Percentiles rank a stretch among this genome's conserved stretches.
phyloP scores from a whole-genome alignment of 2,113 vertebrate species.

The Anas platyrhynchos region DNA sequence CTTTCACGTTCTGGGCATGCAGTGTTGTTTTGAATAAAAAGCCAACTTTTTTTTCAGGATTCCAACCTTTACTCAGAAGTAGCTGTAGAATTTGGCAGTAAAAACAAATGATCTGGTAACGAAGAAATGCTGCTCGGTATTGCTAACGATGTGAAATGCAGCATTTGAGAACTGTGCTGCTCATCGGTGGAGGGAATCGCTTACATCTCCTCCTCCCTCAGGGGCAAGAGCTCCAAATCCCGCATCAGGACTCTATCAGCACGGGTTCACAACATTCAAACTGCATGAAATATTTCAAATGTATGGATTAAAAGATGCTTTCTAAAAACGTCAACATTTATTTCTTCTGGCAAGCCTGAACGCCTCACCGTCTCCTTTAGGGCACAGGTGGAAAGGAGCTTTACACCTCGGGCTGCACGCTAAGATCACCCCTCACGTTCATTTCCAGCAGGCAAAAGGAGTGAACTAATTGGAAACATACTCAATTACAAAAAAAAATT shows the following conservation, averaged over 20 bases:
- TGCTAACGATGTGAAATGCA: fast-evolving
- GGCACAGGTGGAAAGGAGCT: not conserved
- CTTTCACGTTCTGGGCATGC: not conserved
- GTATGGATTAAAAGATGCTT: not conserved
- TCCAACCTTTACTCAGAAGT: not conserved
- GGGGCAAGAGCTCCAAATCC: not conserved
- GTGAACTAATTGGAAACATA: not conserved
- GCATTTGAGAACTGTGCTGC: not conserved
- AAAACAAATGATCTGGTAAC: not conserved
- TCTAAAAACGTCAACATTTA: not conserved
- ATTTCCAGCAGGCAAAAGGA: not conserved
- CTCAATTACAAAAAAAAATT: no score
- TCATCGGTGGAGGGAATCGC: not conserved
- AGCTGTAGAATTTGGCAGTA: not conserved
- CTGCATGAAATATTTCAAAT: not conserved
- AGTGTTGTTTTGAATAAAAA: not conserved
- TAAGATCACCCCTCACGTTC: fast-evolving
- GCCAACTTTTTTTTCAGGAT: not conserved
- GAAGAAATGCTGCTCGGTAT: not conserved
- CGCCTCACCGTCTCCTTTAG: not conserved
- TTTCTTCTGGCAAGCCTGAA: not conserved
- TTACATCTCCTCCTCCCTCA: not conserved
- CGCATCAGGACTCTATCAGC: not conserved
- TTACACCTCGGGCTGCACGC: not conserved
- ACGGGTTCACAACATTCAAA: not conserved